Evolutionary conservation across 37 sponge, comb jelly and placozoan genomes (phyloP).

Genomic region (Spongilla lacustris): DNA sequence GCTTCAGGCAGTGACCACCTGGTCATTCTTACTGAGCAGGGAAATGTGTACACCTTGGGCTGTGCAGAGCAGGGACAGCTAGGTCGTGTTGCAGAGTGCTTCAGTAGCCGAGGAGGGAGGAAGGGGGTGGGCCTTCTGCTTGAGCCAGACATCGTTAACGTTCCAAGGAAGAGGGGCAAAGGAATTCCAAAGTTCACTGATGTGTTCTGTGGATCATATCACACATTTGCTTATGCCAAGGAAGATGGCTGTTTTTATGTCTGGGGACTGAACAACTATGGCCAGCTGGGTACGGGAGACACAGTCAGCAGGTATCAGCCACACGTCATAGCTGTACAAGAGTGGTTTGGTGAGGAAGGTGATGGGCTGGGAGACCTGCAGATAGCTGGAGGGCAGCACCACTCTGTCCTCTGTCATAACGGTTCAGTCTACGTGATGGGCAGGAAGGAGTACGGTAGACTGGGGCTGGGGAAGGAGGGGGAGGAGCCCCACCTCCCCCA

Average conservation of each 20-base stretch:
- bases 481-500: constrained; percentile 44
- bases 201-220: constrained; percentile 87
- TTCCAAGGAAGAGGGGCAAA: constrained; percentile 24
- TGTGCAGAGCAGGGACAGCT: constrained; percentile 97
- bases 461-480: constrained; percentile 83
- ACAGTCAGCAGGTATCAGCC: constrained; percentile 51
- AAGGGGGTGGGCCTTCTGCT: constrained; percentile 76
- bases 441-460: constrained; percentile 89
- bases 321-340: constrained; percentile 18
- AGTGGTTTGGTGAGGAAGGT: constrained; percentile 35
- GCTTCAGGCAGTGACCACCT: constrained; percentile 90
- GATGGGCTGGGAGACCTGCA: constrained; percentile 8
- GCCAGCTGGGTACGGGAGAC: constrained; percentile 86
- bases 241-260: constrained; percentile 58
- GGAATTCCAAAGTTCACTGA: constrained; percentile 59
- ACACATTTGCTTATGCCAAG: constrained; percentile 82
- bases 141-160: constrained; percentile 60
- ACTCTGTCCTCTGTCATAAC: constrained; percentile 70
- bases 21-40: constrained; percentile 77
- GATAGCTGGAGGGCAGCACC: constrained; percentile 88
- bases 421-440: constrained; percentile 88
- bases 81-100: constrained; percentile 87
- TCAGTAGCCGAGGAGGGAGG: constrained; percentile 87
- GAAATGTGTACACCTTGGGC: constrained; percentile 77
- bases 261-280: constrained; percentile 97